These are phyloP conservation scores for Eilema caniola DNA, from an alignment of 2,888 invertebrate species.

Conservation along the genomic window DNA sequence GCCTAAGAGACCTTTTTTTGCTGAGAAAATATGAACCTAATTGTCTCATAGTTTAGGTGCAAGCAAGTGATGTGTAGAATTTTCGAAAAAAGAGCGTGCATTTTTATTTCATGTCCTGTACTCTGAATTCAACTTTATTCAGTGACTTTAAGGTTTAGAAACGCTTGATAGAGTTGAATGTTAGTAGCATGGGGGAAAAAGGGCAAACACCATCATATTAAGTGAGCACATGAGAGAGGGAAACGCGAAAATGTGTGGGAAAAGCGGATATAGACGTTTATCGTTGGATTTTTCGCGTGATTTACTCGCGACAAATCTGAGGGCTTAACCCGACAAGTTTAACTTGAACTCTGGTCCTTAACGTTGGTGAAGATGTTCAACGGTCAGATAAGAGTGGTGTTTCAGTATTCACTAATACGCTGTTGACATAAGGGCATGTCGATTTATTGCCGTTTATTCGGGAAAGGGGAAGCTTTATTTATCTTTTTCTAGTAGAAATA, in stretches of 20 bases:
- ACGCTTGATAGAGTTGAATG: constrained; percentile 28
- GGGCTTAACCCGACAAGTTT: constrained; percentile 71
- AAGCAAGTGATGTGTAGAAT: constrained; percentile 36
- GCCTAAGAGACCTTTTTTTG: constrained; percentile 37
- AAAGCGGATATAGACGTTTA: constrained; percentile 87
- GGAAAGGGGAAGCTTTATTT: constrained; percentile 79
- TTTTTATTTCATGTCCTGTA: constrained; percentile 62
- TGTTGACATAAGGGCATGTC: constrained; percentile 82
- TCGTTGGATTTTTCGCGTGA: constrained; percentile 85
- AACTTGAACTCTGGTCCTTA: constrained; percentile 53
- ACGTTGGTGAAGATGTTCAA: constrained; percentile 21
- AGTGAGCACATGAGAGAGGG: constrained; percentile 86
- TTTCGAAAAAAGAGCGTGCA: constrained; percentile 68
- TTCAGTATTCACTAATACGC: constrained; percentile 75
- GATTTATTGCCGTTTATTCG: constrained; percentile 82
- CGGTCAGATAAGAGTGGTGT: constrained; percentile 60
- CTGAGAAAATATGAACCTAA: constrained; percentile 52
- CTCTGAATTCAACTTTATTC: constrained; percentile 25
- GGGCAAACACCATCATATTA: constrained; percentile 86
- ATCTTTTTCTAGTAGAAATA: constrained; percentile 78
- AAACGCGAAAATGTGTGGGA: constrained; percentile 86
- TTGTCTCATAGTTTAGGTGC: constrained; percentile 18
- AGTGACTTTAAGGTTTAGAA: constrained; percentile 33
- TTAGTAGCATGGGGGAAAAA: constrained; percentile 72
- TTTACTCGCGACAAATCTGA: constrained; percentile 84